Evolutionary conservation across 2,888 invertebrate species (phyloP).

Genomic region (Agonopterix subpropinquella): DNA sequence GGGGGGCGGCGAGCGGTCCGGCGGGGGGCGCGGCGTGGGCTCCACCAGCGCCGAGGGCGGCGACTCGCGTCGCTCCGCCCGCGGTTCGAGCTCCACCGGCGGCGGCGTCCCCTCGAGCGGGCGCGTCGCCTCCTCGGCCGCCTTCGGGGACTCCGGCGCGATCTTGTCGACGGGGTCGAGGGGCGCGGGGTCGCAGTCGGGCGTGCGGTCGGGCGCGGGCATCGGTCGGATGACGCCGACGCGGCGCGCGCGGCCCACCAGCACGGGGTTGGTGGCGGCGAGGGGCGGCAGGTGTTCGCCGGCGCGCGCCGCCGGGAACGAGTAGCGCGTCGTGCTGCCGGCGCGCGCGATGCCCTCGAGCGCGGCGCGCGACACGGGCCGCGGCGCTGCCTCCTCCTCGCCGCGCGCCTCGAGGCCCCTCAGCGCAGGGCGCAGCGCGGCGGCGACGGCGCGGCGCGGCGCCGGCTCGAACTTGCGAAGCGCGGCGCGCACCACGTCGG

Average conservation of each 20-base stretch:
- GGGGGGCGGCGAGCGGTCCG: constrained; percentile 22
- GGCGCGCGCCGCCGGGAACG: constrained; percentile 60
- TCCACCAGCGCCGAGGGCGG: constrained; percentile 61
- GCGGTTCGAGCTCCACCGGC: constrained; percentile 44
- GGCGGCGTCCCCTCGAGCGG: constrained; percentile 32
- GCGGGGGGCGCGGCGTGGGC: constrained; percentile 41
- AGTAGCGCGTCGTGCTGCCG: constrained; percentile 79
- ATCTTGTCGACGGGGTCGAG: not conserved
- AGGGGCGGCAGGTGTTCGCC: constrained; percentile 49
- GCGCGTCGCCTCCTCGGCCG: constrained; percentile 20
- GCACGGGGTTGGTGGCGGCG: constrained; percentile 53
- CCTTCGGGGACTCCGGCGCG: constrained; percentile 19
- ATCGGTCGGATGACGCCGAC: constrained; percentile 76
- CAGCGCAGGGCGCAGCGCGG: constrained; percentile 61
- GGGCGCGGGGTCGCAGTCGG: constrained; percentile 18
- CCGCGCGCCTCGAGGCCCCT: constrained; percentile 40
- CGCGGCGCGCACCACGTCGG: constrained; percentile 91
- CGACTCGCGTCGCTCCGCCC: constrained; percentile 40
- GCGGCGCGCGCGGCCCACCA: constrained; percentile 61
- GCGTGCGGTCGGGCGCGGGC: constrained; percentile 18
- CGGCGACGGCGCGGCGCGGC: constrained; percentile 66
- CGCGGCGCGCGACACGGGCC: constrained; percentile 74
- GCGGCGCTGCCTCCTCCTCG: constrained; percentile 32
- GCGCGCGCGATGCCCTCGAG: constrained; percentile 80
- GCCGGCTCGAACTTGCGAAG: constrained; percentile 88